These are phyloP conservation scores for Limnephilus auricula DNA, from an alignment of 2,888 invertebrate genomes.

Conservation along the genomic window DNA sequence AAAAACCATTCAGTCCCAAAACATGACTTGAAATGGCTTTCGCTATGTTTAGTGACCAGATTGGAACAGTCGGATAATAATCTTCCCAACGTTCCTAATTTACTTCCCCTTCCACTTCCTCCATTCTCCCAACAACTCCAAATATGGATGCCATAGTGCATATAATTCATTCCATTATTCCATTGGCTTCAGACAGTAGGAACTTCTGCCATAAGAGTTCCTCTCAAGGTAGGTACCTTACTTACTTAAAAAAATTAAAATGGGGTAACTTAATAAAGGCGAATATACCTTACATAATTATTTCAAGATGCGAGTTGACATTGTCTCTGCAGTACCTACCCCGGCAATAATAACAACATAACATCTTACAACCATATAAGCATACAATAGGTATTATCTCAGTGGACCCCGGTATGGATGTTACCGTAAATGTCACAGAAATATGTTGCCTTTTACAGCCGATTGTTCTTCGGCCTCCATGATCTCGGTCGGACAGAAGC, in stretches of 20 bases:
- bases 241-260: background rate
- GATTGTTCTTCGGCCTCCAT: background rate
- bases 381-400: background rate
- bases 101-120: too few species aligned
- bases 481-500: background rate
- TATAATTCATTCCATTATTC: too few species aligned
- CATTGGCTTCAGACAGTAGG: too few species aligned
- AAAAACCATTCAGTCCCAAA: too few species aligned
- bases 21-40: too few species aligned
- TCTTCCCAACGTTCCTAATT: too few species aligned
- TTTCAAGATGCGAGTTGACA: background rate
- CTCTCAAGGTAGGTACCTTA: too few species aligned
- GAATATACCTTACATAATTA: background rate
- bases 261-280: background rate
- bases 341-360: background rate
- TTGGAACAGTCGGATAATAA: too few species aligned
- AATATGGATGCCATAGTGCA: too few species aligned
- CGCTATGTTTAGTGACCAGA: too few species aligned
- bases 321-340: background rate
- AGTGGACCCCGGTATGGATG: background rate
- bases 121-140: too few species aligned
- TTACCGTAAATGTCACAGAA: conserved; percentile 2
- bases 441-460: background rate
- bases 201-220: too few species aligned
- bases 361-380: background rate